Evolutionary conservation across 2,113 vertebrate species (phyloP), one percentile per base, ranked within the genome.

Genomic region (Cygnus buccinator): DNA sequence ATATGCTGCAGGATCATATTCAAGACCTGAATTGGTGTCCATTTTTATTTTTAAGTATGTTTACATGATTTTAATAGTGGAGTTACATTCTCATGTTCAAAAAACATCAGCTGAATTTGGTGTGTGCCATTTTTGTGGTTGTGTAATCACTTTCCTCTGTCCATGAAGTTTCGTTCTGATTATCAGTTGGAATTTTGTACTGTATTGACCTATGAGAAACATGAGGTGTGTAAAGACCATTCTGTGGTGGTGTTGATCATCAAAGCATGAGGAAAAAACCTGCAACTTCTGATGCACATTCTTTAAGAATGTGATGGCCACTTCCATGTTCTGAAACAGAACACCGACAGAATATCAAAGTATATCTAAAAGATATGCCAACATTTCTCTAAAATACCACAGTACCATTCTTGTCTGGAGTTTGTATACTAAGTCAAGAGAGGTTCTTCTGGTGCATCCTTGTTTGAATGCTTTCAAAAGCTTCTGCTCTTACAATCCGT

Each of bases 261-360:
- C 0, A 2, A 84, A 88, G 71, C 2, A 2, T 31, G 25, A 72
- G 35, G 21, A 5, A 68, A 83, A 76, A 82, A 20, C 0, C 9
- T 66, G 13, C 22, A 46, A 10, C 12, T 57, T 63, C 71, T 79
- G 46, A 29, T 72, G 10, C n/a, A 13, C 4, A 3, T 68, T 2
- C n/a, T 75, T 68, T 74, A n/a, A 87, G 52, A 95, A 71, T 12
- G 74, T 10, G 31, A 20, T 41, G 18, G 19, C 48, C 1, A 61
- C 29, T 78, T 85, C 46, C 67, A 6, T 79, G 33, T 18, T 79
- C 73, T 41, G 21, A 62, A 93, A 66, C 13, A 90, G 59, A 77
- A 85, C 65, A 29, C 46, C 29, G 13, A 37, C 13, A 62, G 59
- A 70, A 84, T 66, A 88, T 35, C 20, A 76, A 75, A 74, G 63